Percentiles rank a stretch among this genome's conserved stretches.
These are phyloP conservation scores for Sapajus apella DNA, from an alignment of 2,113 vertebrate species.

Conservation along the genomic window DNA sequence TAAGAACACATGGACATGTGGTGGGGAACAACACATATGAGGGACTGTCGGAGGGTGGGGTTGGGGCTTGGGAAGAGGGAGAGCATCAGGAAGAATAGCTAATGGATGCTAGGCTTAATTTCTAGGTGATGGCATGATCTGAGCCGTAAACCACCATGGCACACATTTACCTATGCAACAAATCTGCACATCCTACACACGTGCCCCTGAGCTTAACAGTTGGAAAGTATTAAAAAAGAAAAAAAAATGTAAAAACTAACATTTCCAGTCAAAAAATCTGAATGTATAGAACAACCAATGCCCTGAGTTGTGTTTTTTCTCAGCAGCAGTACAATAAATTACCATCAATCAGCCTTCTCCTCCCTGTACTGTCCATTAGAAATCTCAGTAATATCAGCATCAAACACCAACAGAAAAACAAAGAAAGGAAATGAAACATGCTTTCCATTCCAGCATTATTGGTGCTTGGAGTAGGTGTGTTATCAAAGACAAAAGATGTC, in stretches of 20 bases:
- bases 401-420: background rate
- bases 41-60: too few species aligned
- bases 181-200: too few species aligned
- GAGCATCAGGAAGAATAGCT: too few species aligned
- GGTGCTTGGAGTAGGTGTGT: background rate
- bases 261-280: background rate
- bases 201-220: too few species aligned
- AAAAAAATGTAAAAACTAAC: background rate
- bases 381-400: background rate
- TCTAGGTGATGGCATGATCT: too few species aligned
- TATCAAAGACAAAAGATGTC: background rate
- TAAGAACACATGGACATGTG: too few species aligned
- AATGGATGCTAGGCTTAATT: too few species aligned
- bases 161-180: too few species aligned
- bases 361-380: background rate
- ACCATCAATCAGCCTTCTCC: background rate
- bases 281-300: background rate
- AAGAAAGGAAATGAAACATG: background rate
- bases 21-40: too few species aligned
- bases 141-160: too few species aligned
- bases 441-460: background rate
- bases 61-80: too few species aligned
- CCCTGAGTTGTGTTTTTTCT: background rate
- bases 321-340: background rate
- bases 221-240: too few species aligned